Conservation (phyloP, 2,797 vertebrate genomes). For the Dryobates pubescens region DNA sequence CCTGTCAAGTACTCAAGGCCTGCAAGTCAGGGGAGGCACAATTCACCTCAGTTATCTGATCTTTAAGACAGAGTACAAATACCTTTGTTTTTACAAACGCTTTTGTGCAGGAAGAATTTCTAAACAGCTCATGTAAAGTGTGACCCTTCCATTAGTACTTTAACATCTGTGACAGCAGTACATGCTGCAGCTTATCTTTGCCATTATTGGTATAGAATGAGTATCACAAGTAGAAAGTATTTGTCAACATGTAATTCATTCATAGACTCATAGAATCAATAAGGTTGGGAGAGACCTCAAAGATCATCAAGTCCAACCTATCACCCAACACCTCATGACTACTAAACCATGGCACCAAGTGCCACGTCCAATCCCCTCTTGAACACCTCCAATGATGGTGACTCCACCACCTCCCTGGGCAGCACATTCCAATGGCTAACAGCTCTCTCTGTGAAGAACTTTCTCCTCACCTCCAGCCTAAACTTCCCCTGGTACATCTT, state of each 20-base stretch:
- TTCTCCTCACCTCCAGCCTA: no score
- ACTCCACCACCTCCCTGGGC: no score
- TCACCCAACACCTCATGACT: no score
- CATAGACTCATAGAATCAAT: no score
- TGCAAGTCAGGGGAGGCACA: not conserved
- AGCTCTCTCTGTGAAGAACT: no score
- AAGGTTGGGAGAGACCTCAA: no score
- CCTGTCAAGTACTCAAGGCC: not conserved
- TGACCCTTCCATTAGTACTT: not conserved
- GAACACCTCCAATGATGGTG: no score
- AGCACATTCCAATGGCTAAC: no score
- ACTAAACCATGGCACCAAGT: no score
- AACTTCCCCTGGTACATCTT: no score
- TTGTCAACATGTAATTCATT: not conserved
- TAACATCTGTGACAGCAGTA: not conserved
- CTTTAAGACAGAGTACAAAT: not conserved
- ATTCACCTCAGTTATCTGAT: not conserved
- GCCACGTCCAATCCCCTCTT: no score
- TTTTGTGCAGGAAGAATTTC: not conserved
- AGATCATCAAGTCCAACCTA: no score
- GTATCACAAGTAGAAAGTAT: not conserved
- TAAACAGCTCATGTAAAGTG: not conserved
- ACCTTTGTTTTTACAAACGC: not conserved
- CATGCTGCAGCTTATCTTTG: not conserved
- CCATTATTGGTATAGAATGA: not conserved